Conservation (phyloP, 2,113 vertebrate genomes). For the Poeciliopsis occidentalis region DNA sequence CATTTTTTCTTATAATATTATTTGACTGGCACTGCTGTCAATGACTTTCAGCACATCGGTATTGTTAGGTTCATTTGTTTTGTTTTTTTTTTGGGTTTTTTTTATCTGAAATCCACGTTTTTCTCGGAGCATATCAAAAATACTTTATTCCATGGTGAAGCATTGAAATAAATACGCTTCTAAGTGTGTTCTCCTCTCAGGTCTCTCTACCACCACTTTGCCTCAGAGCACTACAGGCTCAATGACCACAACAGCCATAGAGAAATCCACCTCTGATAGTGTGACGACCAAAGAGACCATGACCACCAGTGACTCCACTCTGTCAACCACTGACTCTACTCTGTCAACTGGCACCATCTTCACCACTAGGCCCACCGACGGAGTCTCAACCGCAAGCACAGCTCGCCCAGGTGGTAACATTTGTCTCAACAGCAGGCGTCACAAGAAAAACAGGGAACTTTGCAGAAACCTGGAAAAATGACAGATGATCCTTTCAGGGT, state of each 20-base stretch:
- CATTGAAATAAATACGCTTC: conserved; percentile 17
- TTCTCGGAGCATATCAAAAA: not conserved
- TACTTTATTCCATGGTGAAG: not conserved
- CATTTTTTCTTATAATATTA: not conserved
- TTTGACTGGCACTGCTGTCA: not conserved
- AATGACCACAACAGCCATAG: not conserved
- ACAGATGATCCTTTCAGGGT: not conserved
- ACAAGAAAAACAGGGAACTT: not conserved
- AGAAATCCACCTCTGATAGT: conserved; percentile 17
- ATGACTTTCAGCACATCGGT: not conserved
- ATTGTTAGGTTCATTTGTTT: not conserved
- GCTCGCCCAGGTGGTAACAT: conserved; percentile 43
- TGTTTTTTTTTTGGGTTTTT: too few relatives aligned
- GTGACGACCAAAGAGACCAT: not conserved
- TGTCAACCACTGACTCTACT: not conserved
- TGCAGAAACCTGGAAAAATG: not conserved
- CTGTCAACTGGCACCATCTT: not conserved
- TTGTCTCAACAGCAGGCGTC: too few relatives aligned
- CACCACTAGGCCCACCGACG: conserved; percentile 40
- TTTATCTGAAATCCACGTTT: not conserved
- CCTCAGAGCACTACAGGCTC: conserved; percentile 57
- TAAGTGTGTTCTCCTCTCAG: conserved; percentile 70
- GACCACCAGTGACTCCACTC: conserved; percentile 8
- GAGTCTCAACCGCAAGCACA: conserved; percentile 24
- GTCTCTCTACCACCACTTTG: conserved; percentile 61